Percentiles rank a stretch among this genome's conserved stretches.
phyloP scores from a whole-genome alignment of 2,113 vertebrate genomes.

The Orientallactaga bullata region DNA sequence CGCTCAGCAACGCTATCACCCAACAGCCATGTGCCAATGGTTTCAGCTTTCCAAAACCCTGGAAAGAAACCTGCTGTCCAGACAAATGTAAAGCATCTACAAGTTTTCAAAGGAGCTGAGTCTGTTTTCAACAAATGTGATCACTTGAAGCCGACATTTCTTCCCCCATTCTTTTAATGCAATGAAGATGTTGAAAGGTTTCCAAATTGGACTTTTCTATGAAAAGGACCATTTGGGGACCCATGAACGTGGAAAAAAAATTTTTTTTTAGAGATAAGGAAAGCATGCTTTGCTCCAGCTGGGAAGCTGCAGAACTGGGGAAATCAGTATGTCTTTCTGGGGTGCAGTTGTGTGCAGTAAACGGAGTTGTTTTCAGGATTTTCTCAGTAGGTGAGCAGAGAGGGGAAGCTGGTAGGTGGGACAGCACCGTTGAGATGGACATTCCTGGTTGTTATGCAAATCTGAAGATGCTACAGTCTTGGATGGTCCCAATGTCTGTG shows the following conservation, averaged over 20 bases:
- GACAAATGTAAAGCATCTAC: constrained; percentile 56
- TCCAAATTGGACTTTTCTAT: background rate
- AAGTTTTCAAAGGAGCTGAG: constrained; percentile 34
- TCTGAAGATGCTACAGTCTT: background rate
- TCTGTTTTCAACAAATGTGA: constrained; percentile 47
- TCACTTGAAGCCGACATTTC: constrained; percentile 27
- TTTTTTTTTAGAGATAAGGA: constrained; percentile 50
- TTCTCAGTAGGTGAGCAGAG: background rate
- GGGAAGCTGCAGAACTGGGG: background rate
- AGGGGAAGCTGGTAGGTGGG: background rate
- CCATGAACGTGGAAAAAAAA: constrained; percentile 44
- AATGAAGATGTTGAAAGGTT: constrained; percentile 30
- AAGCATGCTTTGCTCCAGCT: constrained; percentile 34
- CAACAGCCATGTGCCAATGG: constrained; percentile 12
- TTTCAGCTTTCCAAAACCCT: constrained; percentile 46
- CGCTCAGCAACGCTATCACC: background rate
- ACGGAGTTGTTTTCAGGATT: background rate
- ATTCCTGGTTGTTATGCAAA: background rate
- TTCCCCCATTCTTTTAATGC: constrained; percentile 30
- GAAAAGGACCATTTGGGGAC: constrained; percentile 64
- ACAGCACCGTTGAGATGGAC: background rate
- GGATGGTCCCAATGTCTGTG: background rate
- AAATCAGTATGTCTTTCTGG: constrained; percentile 27
- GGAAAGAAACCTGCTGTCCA: constrained; percentile 57
- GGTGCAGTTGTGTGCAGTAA: background rate